Evolutionary conservation across 2,888 invertebrate genomes (phyloP), one percentile per base, ranked within the genome.

Genomic region (Mesoligia furuncula): DNA sequence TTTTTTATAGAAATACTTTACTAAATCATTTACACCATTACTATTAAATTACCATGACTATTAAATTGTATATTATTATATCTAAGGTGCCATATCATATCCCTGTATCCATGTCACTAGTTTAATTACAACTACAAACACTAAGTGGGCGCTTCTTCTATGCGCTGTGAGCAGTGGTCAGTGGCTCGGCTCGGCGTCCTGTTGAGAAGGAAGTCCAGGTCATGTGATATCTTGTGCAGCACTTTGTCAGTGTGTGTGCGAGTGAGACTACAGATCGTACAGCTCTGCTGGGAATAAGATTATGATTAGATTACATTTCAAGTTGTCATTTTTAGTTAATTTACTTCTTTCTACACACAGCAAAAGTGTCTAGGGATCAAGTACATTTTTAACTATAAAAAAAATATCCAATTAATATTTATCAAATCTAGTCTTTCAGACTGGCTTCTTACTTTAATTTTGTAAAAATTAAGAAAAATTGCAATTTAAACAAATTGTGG

Each of bases 121-220:
- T 89, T 89, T 84, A 81, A 78, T 78, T 83, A 88, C 7, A 15
- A 75, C 78, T 75, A 42, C 27, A 36, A 1, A 73, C 54, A 73
- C 42, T 96, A 96, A 91, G 95, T 95, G 57, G 95, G 95, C 2
- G 94, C 95, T 88, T 95, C 94, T 81, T 95, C 94, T 85, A 94
- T 95, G 88, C 93, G 92, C 85, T 95, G 93, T 76, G 92, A 77
- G 73, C 87, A 89, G 77, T 88, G 36, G 36, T 65, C 45, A 13
- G 24, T 9, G 8, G 91, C 89, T 91, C 92, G 68, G 94, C 93
- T 80, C 95, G 96, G 80, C n/a, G 97, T 97, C 82, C 98, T 97
- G 93, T 98, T 98, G 80, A 98, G 95, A 87, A 98, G 95, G 95
- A 98, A 98, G 94, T 98, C 98, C 88, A 98, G 95, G 95, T 98